Conservation (phyloP, 1,140 invertebrate genomes). For the Conopomorpha cramerella region DNA sequence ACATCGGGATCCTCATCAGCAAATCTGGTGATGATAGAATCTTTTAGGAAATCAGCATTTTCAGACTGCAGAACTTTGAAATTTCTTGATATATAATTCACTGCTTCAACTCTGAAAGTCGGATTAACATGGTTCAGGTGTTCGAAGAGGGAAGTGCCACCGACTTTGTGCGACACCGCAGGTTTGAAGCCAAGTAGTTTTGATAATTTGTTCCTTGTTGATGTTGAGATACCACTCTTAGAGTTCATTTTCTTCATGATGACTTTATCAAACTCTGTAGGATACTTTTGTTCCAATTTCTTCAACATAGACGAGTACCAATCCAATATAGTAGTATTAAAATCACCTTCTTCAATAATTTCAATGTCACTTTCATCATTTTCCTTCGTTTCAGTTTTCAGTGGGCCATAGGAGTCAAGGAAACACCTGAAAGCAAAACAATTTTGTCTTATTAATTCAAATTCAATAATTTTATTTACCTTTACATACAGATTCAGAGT, state of each 20-base stretch:
- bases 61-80: constrained; percentile 49
- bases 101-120: constrained; percentile 64
- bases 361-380: constrained; percentile 48
- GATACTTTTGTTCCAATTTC: constrained; percentile 67
- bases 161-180: constrained; percentile 54
- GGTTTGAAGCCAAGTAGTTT: constrained; percentile 58
- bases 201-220: constrained; percentile 23
- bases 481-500: not conserved
- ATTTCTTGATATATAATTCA: constrained; percentile 62
- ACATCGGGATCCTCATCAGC: constrained; percentile 63
- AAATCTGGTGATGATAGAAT: constrained; percentile 62
- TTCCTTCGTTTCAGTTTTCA: constrained; percentile 8
- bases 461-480: not conserved
- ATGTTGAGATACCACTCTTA: constrained; percentile 17
- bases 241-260: constrained; percentile 55
- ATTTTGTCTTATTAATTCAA: not conserved
- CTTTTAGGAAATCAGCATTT: constrained; percentile 60
- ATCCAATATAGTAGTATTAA: constrained; percentile 18
- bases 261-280: constrained; percentile 67
- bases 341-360: constrained; percentile 40
- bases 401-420: constrained; percentile 26
- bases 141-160: constrained; percentile 64
- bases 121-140: constrained; percentile 69
- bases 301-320: constrained; percentile 61
- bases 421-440: constrained; percentile 44